These are phyloP conservation scores for Solea senegalensis DNA, from an alignment of 2,113 vertebrate genomes.

Conservation along the genomic window DNA sequence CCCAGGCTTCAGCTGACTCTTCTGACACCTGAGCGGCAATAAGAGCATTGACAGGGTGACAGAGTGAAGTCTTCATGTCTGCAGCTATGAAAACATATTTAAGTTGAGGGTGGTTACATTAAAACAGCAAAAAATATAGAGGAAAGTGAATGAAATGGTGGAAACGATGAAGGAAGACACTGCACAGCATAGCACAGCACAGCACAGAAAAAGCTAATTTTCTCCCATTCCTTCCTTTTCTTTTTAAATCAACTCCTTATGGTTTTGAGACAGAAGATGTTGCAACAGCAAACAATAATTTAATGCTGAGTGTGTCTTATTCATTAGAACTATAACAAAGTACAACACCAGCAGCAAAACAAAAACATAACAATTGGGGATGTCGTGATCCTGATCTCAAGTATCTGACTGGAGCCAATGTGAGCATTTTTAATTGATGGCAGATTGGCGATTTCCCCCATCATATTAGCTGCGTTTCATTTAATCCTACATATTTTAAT, in stretches of 20 bases:
- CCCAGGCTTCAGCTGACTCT: constrained; percentile 96
- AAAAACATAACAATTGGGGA: background rate
- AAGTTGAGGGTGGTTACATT: constrained; percentile 15
- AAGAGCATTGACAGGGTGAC: constrained; percentile 22
- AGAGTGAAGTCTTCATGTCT: constrained; percentile 7
- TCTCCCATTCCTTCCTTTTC: constrained; percentile 1
- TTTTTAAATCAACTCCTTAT: background rate
- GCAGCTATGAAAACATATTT: constrained; percentile 7
- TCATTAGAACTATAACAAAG: background rate
- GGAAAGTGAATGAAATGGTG: constrained; percentile 52
- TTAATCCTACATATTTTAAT: too few species aligned
- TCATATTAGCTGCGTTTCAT: too few species aligned
- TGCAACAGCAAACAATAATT: constrained; percentile 2
- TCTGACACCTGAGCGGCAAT: constrained; percentile 81
- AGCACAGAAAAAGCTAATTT: constrained; percentile 25
- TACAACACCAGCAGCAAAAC: constrained; percentile 4
- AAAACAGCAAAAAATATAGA: constrained; percentile 40
- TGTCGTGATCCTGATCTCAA: too few species aligned
- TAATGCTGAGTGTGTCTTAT: background rate
- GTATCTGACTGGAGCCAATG: too few species aligned
- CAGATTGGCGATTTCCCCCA: too few species aligned
- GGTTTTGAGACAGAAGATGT: background rate
- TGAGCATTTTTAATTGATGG: too few species aligned
- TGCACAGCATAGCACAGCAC: background rate
- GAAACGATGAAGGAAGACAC: constrained; percentile 44